These are phyloP conservation scores for Elysia chlorotica DNA, from an alignment of 1,140 invertebrate genomes.

Conservation along the genomic window DNA sequence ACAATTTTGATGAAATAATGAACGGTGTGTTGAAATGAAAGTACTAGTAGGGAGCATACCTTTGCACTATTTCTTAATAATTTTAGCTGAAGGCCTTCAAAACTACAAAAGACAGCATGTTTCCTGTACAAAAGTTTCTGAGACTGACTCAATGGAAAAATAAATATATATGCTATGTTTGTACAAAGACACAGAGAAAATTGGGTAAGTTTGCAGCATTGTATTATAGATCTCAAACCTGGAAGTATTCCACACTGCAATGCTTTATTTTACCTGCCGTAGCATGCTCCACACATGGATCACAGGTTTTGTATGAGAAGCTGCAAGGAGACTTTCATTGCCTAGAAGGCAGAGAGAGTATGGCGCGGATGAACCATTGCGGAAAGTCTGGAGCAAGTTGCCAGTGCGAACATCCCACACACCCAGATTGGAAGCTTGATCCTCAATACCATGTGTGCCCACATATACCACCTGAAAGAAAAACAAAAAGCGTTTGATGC, in stretches of 20 bases:
- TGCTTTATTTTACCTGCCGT: conserved; percentile 9
- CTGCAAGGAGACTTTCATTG: conserved; percentile 12
- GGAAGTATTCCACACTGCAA: too few relatives aligned
- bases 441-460: conserved; percentile 1
- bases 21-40: too few relatives aligned
- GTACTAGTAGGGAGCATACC: too few relatives aligned
- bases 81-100: too few relatives aligned
- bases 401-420: conserved; percentile 15
- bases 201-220: too few relatives aligned
- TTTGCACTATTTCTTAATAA: too few relatives aligned
- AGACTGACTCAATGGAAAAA: neutral
- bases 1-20: too few relatives aligned
- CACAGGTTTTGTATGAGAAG: conserved; percentile 12
- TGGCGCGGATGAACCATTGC: conserved; percentile 11
- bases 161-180: neutral
- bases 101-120: neutral
- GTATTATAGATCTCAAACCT: too few relatives aligned
- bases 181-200: neutral
- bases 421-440: conserved; percentile 1
- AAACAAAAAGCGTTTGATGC: too few relatives aligned
- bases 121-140: neutral
- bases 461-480: conserved; percentile 9
- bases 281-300: conserved; percentile 22
- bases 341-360: conserved; percentile 4
- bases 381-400: conserved; percentile 15